A percentile compares a stretch with the other conserved stretches of the same genome.
These are phyloP conservation scores for Sturnira hondurensis DNA, from an alignment of 2,113 vertebrate genomes.

Conservation along the genomic window DNA sequence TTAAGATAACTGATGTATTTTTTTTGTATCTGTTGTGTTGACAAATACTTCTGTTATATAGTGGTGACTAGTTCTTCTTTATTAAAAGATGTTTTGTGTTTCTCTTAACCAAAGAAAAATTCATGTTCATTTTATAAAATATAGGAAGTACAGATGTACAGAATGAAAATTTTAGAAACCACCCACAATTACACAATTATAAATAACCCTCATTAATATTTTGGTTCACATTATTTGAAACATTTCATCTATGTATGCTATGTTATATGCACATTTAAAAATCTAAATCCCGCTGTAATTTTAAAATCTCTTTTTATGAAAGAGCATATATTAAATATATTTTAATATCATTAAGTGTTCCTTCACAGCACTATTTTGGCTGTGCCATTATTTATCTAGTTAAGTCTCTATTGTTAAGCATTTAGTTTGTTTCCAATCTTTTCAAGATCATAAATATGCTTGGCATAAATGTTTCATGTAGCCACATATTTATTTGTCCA, in stretches of 20 bases:
- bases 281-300: neutral
- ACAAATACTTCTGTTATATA: neutral
- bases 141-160: neutral
- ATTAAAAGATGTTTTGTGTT: slow-evolving; percentile 6
- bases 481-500: slow-evolving; percentile 23
- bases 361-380: neutral
- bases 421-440: slow-evolving; percentile 24
- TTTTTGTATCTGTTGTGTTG: neutral
- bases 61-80: neutral
- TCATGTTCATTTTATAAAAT: neutral
- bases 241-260: neutral
- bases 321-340: neutral
- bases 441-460: neutral
- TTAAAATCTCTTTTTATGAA: neutral
- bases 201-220: neutral
- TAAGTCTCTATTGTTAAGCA: neutral
- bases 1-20: neutral
- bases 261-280: neutral
- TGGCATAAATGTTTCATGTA: neutral
- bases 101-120: slow-evolving; percentile 15
- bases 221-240: neutral
- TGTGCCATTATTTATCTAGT: neutral
- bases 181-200: neutral
- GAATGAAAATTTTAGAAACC: neutral
- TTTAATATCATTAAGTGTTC: neutral